These are phyloP conservation scores for Diarsia dahlii DNA, from an alignment of 2,888 invertebrate species.

Conservation along the genomic window DNA sequence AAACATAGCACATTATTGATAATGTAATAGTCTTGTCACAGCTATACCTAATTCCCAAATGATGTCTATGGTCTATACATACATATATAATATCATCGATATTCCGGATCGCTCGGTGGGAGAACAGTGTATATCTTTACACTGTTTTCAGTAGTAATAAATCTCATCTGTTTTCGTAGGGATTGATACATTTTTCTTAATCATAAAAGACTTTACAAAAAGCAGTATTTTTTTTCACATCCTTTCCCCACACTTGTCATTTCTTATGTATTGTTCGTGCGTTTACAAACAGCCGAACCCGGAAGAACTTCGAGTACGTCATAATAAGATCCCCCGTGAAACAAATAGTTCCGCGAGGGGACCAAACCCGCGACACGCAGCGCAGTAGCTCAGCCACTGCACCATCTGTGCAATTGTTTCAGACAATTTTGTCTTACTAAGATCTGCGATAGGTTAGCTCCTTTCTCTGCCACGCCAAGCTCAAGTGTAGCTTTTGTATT, in stretches of 20 bases:
- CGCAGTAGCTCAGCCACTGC: too few relatives aligned
- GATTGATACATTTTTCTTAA: not conserved
- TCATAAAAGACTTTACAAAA: not conserved
- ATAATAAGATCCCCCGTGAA: too few relatives aligned
- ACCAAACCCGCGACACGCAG: too few relatives aligned
- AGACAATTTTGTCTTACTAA: not conserved
- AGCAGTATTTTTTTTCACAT: not conserved
- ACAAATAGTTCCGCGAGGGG: too few relatives aligned
- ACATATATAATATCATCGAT: not conserved
- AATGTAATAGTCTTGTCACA: constrained; percentile 56
- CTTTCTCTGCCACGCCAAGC: not conserved
- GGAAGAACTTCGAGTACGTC: too few relatives aligned
- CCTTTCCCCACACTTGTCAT: too few relatives aligned
- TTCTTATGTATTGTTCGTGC: too few relatives aligned
- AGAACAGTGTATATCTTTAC: too few relatives aligned
- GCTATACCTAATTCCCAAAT: constrained; percentile 29
- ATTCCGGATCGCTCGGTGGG: not conserved
- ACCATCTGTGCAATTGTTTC: not conserved
- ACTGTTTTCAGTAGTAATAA: not conserved
- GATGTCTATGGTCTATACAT: constrained; percentile 8
- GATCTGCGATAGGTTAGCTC: not conserved
- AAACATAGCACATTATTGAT: constrained; percentile 49
- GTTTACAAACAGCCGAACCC: too few relatives aligned
- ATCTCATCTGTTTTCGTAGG: not conserved
- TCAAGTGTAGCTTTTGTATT: not conserved